Base-by-base conservation (phyloP, 2,113 vertebrate species). In the Panthera leo region DNA sequence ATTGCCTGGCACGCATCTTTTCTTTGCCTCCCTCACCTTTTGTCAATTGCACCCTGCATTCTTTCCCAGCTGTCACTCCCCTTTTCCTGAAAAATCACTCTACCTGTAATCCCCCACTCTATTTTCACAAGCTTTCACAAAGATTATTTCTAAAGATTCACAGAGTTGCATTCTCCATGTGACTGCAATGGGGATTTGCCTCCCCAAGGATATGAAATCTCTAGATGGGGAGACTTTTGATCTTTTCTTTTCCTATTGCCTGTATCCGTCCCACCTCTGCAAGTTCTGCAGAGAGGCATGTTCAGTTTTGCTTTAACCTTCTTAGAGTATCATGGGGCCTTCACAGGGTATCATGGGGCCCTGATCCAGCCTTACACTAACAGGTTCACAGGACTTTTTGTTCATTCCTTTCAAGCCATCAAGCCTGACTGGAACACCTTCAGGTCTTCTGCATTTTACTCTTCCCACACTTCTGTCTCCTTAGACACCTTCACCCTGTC, bases 301-400 rank as follows among this genome's bases (percentile, higher is more conserved):
- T 48, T 92, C 34, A n/a, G 2, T 75, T 75, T 71, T 34, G 15
- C 34, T 63, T 86, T 48, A 39, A 71, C 23, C 4, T 55, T 70
- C 67, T 82, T 36, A 5, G 7, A 55, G 15, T 18, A 2, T 45
- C 0, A 0, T 75, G 45, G 7, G 45, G 21, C 21, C n/a, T 6
- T 85, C 11, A 4, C 0, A 25, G 19, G 14, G 16, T 51, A 36
- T 12, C 34, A 4, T 1, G 11, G 61, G 19, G 19, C 5, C 79
- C 51, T 18, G 65, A 9, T 11, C 36, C 19, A 48, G 19, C 3
- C 39, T 70, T 61, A 14, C 3, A 6, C 14, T 31, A 6, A 61
- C 0, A 4, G 10, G 27, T 5, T 85, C 51, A 25, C 1, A 5
- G 13, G n/a, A 19, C 78, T 78, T 68, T 15, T 61, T 76, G 18